Percentiles rank a stretch among this genome's conserved stretches.
Conservation (phyloP, 1,140 invertebrate species). For the Metopolophium dirhodum region DNA sequence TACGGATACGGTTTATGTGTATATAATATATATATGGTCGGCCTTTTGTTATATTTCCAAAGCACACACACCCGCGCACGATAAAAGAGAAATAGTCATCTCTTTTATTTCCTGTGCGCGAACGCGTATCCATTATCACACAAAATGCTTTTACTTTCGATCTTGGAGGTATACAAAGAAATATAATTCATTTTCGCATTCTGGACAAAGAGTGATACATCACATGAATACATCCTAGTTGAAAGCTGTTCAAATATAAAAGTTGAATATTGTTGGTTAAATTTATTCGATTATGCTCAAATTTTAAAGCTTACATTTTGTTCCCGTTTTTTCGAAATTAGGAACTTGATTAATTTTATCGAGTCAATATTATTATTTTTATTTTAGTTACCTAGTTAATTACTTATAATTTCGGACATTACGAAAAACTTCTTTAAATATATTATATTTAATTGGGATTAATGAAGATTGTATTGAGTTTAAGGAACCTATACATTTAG, state of each 20-base stretch:
- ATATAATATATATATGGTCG: background rate
- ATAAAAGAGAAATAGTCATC: constrained; percentile 48
- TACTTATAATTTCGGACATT: background rate
- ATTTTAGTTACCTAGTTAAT: background rate
- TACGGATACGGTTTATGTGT: background rate
- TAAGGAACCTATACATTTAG: no score
- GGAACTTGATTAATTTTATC: background rate
- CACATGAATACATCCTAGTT: background rate
- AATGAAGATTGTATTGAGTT: background rate
- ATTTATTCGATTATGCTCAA: background rate
- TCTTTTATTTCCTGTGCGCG: background rate
- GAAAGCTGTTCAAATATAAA: constrained; percentile 22
- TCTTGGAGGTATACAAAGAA: constrained; percentile 20
- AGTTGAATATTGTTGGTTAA: constrained; percentile 14
- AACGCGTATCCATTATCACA: constrained; percentile 17
- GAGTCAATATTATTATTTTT: background rate
- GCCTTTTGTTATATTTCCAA: constrained; percentile 40
- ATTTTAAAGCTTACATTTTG: background rate
- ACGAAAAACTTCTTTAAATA: background rate
- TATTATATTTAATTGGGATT: background rate
- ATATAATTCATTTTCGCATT: constrained; percentile 29
- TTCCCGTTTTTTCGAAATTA: background rate
- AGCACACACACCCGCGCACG: background rate
- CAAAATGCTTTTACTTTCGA: constrained; percentile 31
- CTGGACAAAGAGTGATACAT: constrained; percentile 17